Percentiles rank a stretch among this genome's conserved stretches.
Conservation (phyloP, 1,140 invertebrate genomes). For the Nymphalis io region DNA sequence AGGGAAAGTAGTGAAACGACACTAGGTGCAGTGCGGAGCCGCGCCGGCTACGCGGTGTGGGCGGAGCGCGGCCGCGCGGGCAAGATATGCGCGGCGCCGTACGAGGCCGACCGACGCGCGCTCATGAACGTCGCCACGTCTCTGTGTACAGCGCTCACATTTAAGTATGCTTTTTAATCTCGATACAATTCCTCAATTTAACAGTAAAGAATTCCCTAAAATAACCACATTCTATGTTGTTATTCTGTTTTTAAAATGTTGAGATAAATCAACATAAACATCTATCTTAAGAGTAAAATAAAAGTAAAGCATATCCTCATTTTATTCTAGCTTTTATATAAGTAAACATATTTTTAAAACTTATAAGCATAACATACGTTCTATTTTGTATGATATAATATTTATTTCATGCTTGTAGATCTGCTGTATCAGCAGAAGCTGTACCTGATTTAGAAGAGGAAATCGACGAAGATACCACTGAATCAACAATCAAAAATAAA, state of each 20-base stretch:
- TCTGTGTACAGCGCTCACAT: conserved; percentile 87
- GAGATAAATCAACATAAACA: too few relatives aligned
- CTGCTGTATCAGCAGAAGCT: conserved; percentile 63
- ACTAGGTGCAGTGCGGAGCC: conserved; percentile 84
- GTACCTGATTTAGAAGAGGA: conserved; percentile 70
- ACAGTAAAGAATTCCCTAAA: not conserved
- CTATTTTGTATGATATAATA: too few relatives aligned
- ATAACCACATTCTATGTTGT: not conserved
- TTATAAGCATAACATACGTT: too few relatives aligned
- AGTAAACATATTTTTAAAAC: too few relatives aligned
- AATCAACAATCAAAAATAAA: conserved; percentile 47
- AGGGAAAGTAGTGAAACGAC: conserved; percentile 78
- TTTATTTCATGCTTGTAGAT: conserved; percentile 42
- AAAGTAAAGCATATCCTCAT: too few relatives aligned
- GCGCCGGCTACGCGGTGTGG: conserved; percentile 90
- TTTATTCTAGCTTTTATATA: too few relatives aligned
- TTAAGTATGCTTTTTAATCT: conserved; percentile 82
- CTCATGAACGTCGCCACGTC: conserved; percentile 85
- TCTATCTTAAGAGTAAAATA: too few relatives aligned
- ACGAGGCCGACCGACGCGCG: conserved; percentile 80
- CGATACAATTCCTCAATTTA: too few relatives aligned
- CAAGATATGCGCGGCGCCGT: conserved; percentile 88
- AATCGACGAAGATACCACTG: conserved; percentile 75
- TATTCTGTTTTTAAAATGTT: too few relatives aligned
- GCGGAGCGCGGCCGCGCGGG: conserved; percentile 90